Evolutionary conservation across 2,113 vertebrate species (phyloP), one percentile per base, ranked within the genome.

Genomic region (Pica pica): DNA sequence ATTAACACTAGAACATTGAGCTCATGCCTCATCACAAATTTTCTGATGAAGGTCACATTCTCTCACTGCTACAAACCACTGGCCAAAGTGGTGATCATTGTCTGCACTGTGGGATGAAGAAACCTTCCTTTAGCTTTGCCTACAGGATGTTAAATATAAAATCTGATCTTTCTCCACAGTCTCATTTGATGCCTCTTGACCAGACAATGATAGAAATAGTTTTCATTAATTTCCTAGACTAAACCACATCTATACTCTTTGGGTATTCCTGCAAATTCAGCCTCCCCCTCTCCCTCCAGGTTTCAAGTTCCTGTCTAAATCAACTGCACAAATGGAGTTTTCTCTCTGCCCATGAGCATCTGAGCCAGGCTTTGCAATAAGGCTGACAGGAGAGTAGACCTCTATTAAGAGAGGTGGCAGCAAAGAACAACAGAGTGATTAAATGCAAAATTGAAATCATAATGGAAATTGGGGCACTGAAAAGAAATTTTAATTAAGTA

Each of bases 401-500:
- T 97, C 97, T 97, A 97, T 97, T 97, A 97, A 93, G 87, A 92
- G 91, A 97, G 95, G 94, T 95, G 97, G 95, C 96, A 93, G 96
- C 90, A 90, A 97, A 97, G 97, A 97, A 97, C 96, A 97, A 96
- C 97, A 89, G 84, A 93, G 95, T 97, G 97, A 97, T 97, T 97
- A 97, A 97, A 97, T 97, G 96, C 92, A 97, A 96, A 97, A 97
- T 96, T 97, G 97, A 97, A 97, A 97, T 97, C 96, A 95, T 97
- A 97, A 97, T 97, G 97, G 96, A 97, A 97, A 97, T 96, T 97
- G 96, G 93, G 95, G 92, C 94, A 87, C 94, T 93, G 97, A 95
- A 97, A 97, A 97, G 96, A 97, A 97, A 97, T 97, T 97, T 96
- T 97, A 97, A 97, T 97, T 97, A 97, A 96, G 97, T 96, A 97